Evolutionary conservation across 1,140 invertebrate genomes (phyloP), one percentile per base, ranked within the genome.

Genomic region (Bombus waltoni): DNA sequence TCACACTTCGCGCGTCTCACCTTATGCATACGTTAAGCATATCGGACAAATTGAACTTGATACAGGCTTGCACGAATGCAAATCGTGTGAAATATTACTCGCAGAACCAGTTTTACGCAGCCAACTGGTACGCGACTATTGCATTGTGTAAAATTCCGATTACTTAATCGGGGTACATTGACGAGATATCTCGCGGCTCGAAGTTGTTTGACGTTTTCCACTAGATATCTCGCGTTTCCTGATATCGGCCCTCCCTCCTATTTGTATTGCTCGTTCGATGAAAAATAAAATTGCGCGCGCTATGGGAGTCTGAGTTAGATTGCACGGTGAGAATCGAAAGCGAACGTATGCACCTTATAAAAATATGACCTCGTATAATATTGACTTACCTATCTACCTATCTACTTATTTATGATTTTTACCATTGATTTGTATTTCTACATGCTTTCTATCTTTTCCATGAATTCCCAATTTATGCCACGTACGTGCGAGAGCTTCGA

Each of bases 21-120:
- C 28, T 62, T 62, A 13, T 62, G 11, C 11, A 62, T n/a, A 62
- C 4, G 59, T 62, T 62, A 62, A 62, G 28, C 28, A n/a, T 62
- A 62, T n/a, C 59, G 28, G 59, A n/a, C 59, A 62, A 62, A 62
- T 62, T 62, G 59, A 62, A 62, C 59, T 62, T 62, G 59, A 62
- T 62, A 62, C 11, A n/a, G 28, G 59, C 6, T n/a, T 4, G 28
- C 28, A 62, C n/a, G 28, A 62, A 62, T 62, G 59, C 59, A 62
- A 62, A 62, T 62, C 59, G 28, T n/a, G 59, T n/a, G 59, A 62
- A 11, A n/a, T n/a, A 62, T 62, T 62, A 62, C 28, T 62, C 59
- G 59, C 28, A 62, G 59, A 62, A 62, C 59, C 59, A 62, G 59
- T 62, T 62, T n/a, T 13, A 28, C 59, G 2, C 4, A 13, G 11